Base-by-base conservation (phyloP, 2,888 invertebrate genomes). In the Papilio gigon region DNA sequence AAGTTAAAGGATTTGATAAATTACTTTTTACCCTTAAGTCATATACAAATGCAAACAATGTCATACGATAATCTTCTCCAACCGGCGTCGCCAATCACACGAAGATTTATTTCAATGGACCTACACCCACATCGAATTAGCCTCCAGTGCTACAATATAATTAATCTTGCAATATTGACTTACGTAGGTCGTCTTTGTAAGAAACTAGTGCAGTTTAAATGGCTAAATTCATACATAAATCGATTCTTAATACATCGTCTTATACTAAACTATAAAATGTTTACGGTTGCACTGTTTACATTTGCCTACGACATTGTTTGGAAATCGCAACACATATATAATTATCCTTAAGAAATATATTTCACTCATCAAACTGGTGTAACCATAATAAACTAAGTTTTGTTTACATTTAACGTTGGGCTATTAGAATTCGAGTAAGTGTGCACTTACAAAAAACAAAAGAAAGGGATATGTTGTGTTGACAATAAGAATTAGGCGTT, bases 81-180 rank as follows among this genome's bases (percentile, higher is more conserved):
- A 35, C 58, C 68, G 35, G 35, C 35, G 37, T 25, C 37, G 64
- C 50, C 30, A 44, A 59, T 64, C 59, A 58, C 47, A 67, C 25
- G 61, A 33, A 67, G 67, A 68, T 68, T 64, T 40, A 50, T 68
- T 64, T 68, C 68, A 64, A 67, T 53, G 56, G 25, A 33, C 53
- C 17, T 58, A 63, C 68, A 40, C 63, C 68, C 27, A 68, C 64
- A 20, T 20, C 4, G 58, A 35, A 44, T 62, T 35, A 62, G 33
- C 40, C 35, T 37, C 35, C 37, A 35, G 40, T 4, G 47, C 66
- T 47, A 25, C 14, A 37, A 67, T 61, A 27, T 67, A 61, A 60
- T 67, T 35, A 50, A 37, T 27, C 25, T 44, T 44, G 9, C 44
- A 63, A 44, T 33, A 56, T 62, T 50, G 47, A 27, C 35, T 44